Percentiles rank a stretch among this genome's conserved stretches.
These are phyloP conservation scores for Tholera decimalis DNA, from an alignment of 2,888 invertebrate genomes.

Conservation along the genomic window DNA sequence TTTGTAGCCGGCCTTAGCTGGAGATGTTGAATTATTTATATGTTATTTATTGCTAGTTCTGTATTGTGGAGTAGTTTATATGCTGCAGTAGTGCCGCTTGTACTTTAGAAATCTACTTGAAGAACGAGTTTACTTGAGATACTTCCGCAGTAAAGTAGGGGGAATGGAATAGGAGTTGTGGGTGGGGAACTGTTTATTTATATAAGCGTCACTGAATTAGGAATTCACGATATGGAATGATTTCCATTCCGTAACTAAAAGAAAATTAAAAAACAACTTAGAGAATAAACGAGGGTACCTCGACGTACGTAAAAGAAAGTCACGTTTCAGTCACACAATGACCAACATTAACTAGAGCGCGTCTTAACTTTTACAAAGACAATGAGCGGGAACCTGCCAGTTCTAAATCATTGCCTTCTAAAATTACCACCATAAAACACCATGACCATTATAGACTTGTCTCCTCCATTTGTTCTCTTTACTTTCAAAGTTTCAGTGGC, in stretches of 20 bases:
- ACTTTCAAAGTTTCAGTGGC: constrained; percentile 25
- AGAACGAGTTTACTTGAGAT: constrained; percentile 1
- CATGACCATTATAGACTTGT: constrained; percentile 9
- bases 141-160: not conserved
- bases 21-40: constrained; percentile 68
- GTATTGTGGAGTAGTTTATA: constrained; percentile 51
- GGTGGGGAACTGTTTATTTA: not conserved
- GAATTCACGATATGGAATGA: not conserved
- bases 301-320: not conserved
- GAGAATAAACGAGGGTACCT: not conserved
- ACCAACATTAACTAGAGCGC: not conserved
- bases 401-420: constrained; percentile 6
- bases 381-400: not conserved
- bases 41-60: constrained; percentile 60
- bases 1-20: constrained; percentile 64
- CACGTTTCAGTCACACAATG: constrained; percentile 2
- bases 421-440: constrained; percentile 12
- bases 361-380: constrained; percentile 4
- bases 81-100: constrained; percentile 33
- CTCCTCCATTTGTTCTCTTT: constrained; percentile 21
- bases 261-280: too few species aligned
- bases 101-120: constrained; percentile 6
- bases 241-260: too few species aligned
- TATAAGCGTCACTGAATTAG: not conserved
- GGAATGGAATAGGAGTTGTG: not conserved